Base-by-base conservation (phyloP, 2,888 invertebrate genomes). In the Eurytoma californica region DNA sequence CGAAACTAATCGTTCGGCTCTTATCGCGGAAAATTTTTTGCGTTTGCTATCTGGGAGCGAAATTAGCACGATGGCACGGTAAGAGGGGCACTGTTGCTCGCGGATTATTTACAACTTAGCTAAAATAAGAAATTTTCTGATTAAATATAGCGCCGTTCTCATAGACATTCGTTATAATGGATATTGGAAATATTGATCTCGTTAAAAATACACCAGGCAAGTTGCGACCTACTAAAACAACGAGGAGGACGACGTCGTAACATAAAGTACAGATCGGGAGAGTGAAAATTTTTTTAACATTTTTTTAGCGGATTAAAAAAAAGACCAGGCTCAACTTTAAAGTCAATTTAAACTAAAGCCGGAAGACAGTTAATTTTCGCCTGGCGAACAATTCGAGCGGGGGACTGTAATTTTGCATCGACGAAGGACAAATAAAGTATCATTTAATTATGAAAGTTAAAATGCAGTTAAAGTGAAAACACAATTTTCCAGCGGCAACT, bases 371-470 rank as follows among this genome's bases (percentile, higher is more conserved):
- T 7, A 49, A 66, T 51, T 66, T 28, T 13, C 12, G n/a, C 66
- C 14, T 3, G 47, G 39, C 9, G 39, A 7, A 7, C 39, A 39
- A 39, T 53, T 53, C n/a, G 53, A 12, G 53, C 53, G 53, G 16
- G 61, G 18, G n/a, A 24, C 24, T 28, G 24, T 28, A 28, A 60
- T 63, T 63, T 13, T 12, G 13, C 7, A 2, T 18, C 16, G 63
- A n/a, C 63, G 63, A 70, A 72, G 49, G 28, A 66, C 58, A 60
- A 60, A 72, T 68, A 67, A 67, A 67, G 77, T 68, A 73, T 78
- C 28, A 63, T 73, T 78, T 78, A 78, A 78, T 72, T 63, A 63
- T 49, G 47, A 68, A 73, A 73, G 73, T 73, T 78, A 72, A 78
- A 73, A 67, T 24, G 14, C 49, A 58, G 66, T 72, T 14, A 65